Evolutionary conservation across 2,113 vertebrate species (phyloP), one percentile per base, ranked within the genome.

Genomic region (Epinephelus cyanopodus): DNA sequence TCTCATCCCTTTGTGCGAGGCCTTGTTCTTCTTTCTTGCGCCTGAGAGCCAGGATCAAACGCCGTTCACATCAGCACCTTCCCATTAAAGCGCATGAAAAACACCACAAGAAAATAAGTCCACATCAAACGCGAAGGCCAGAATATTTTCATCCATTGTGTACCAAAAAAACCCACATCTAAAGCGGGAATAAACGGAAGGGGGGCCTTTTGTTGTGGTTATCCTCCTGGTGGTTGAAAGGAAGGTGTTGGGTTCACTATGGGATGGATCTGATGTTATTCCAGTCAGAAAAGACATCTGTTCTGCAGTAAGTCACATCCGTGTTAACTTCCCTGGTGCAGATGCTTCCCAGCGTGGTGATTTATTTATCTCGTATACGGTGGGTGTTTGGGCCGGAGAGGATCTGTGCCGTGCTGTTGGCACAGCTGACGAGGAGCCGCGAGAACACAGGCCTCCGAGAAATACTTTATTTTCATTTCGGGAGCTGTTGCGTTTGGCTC

Each of bases 91-190:
- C 45, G 21, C 50, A 39, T 23, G 45, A 69, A 72, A 61, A 74
- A 72, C 61, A 81, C 10, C 14, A 25, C 1, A 45, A 65, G 29
- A 57, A 33, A 62, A 53, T 29, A 47, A 48, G 29, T 63, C 79
- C 65, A 89, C 87, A 91, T 93, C 90, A 92, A 88, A 93, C 81
- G 42, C 0, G 4, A 77, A 79, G 76, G 69, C 58, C 77, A 53
- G 61, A 76, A 81, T 83, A 89, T 93, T 91, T 91, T 89, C 45
- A 79, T 75, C 90, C 57, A 92, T 93, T 93, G 92, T 92, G 78
- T 83, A 19, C 64, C 0, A 72, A 53, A 79, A 85, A 84, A 64
- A 37, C 67, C 80, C 81, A 78, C 81, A 90, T 89, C 74, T 83
- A 48, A 91, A 70, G 88, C 1, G 7, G 82, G 73, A 78, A 90